phyloP scores from a whole-genome alignment of 2,888 invertebrate genomes.

The Philereme transversata region DNA sequence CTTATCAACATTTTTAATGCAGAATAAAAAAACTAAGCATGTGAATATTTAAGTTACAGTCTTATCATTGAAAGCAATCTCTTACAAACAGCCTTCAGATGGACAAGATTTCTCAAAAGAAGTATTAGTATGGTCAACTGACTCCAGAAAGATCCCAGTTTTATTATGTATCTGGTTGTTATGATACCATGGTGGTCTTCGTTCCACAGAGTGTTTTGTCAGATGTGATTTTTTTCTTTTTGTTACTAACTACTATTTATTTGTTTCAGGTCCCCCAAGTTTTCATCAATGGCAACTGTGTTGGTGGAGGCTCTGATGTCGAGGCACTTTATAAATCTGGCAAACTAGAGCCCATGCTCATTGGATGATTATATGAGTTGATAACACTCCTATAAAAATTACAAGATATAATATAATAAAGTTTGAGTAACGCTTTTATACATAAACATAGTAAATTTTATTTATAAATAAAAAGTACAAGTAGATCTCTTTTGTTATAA shows the following conservation, averaged over 20 bases:
- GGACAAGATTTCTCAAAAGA: no score
- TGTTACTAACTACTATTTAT: neutral
- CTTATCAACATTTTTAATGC: no score
- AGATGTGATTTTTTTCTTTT: no score
- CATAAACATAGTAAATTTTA: constrained; percentile 16
- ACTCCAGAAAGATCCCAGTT: no score
- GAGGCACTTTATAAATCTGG: constrained; percentile 89
- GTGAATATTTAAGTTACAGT: no score
- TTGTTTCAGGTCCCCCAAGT: constrained; percentile 94
- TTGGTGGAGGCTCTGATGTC: constrained; percentile 97
- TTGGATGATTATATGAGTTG: constrained; percentile 55
- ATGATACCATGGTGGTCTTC: no score
- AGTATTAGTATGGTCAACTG: no score
- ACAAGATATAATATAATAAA: constrained; percentile 4
- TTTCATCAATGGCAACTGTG: constrained; percentile 94
- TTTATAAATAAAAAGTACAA: constrained; percentile 36
- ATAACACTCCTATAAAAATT: constrained; percentile 4
- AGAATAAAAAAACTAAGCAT: no score
- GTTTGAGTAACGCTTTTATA: constrained; percentile 3
- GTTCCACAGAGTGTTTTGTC: no score
- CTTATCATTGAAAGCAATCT: no score
- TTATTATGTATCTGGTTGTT: no score
- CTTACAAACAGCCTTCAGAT: no score
- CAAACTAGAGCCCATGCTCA: constrained; percentile 85
- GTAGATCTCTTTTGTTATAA: constrained; percentile 15